phyloP scores from a whole-genome alignment of 2,113 vertebrate genomes.

The Corythornis madagascariensis region DNA sequence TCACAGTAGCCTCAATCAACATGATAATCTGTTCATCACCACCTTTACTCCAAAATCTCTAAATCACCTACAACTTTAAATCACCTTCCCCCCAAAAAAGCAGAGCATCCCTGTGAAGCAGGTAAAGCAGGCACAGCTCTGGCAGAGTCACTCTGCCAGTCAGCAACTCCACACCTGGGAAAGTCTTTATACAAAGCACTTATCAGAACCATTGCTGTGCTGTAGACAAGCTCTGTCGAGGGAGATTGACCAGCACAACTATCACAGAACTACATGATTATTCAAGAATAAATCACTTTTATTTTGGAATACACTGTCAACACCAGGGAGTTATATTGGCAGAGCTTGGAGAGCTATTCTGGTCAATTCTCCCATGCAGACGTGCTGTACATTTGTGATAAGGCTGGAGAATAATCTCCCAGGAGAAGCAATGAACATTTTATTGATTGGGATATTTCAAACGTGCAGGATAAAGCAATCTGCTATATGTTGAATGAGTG shows the following conservation, averaged over 20 bases:
- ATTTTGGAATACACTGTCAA: constrained; percentile 31
- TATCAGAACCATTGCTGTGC: neutral
- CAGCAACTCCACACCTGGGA: neutral
- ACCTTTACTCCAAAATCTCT: neutral
- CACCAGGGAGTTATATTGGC: neutral
- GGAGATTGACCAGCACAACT: neutral
- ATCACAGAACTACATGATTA: neutral
- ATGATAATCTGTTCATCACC: neutral
- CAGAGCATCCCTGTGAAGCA: neutral
- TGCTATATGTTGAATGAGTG: neutral
- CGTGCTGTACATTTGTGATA: neutral
- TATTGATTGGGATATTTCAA: constrained; percentile 37
- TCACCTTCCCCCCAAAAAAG: neutral
- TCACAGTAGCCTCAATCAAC: neutral
- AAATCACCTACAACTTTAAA: neutral
- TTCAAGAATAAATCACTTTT: constrained; percentile 30
- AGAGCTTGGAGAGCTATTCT: constrained; percentile 2
- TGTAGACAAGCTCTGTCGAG: neutral
- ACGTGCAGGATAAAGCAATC: constrained; percentile 16
- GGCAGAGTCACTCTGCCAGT: neutral
- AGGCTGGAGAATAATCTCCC: constrained; percentile 7
- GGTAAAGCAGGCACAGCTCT: neutral
- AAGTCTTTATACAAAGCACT: constrained; percentile 3
- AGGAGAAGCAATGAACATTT: constrained; percentile 17
- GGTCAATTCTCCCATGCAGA: constrained; percentile 1